phyloP scores from a whole-genome alignment of 2,888 invertebrate genomes.

The Neria commutata region DNA sequence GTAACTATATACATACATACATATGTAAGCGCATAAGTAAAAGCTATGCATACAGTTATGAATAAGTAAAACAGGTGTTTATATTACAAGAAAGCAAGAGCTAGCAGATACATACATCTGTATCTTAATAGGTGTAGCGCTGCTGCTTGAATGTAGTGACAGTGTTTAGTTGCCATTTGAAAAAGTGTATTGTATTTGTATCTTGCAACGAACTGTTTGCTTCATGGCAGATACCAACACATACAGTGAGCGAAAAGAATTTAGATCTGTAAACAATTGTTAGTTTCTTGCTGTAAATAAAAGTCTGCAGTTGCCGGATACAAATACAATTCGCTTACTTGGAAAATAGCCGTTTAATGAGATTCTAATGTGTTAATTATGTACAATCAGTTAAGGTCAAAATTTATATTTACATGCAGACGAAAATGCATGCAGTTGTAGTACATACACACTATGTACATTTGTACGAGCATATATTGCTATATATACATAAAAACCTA shows the following conservation, averaged over 20 bases:
- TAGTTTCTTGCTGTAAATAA: too few relatives aligned
- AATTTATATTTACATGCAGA: constrained; percentile 8
- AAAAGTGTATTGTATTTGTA: neutral
- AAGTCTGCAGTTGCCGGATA: too few relatives aligned
- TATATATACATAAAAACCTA: constrained; percentile 3
- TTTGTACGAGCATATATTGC: neutral
- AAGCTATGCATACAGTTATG: constrained; percentile 17
- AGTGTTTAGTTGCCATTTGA: too few relatives aligned
- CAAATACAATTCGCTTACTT: too few relatives aligned
- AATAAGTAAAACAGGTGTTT: too few relatives aligned
- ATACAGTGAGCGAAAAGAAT: neutral
- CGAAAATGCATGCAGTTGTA: neutral
- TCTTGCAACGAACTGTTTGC: constrained; percentile 30
- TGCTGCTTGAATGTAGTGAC: neutral
- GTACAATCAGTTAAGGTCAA: constrained; percentile 33
- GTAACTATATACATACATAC: constrained; percentile 26
- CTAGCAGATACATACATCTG: neutral
- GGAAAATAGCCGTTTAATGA: too few relatives aligned
- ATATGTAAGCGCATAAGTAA: constrained; percentile 12
- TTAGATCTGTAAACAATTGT: too few relatives aligned
- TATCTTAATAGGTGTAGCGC: neutral
- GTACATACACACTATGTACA: neutral
- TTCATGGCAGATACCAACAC: constrained; percentile 16
- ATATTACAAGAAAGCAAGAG: neutral
- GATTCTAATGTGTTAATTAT: constrained; percentile 31